Conservation (phyloP, 2,888 invertebrate genomes). For the Conus canariensis region DNA sequence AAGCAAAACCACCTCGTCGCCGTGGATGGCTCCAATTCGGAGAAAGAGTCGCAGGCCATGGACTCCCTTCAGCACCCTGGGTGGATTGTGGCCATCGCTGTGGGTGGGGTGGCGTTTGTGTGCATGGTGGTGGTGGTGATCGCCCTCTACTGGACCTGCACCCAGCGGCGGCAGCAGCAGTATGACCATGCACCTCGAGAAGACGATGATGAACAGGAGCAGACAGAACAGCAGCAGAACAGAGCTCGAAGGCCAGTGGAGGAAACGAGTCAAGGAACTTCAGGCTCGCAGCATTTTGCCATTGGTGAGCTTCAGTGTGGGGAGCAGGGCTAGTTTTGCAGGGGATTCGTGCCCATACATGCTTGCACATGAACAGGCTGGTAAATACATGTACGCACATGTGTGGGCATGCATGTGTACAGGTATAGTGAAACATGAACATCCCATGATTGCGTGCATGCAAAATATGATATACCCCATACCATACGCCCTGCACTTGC, state of each 20-base stretch:
- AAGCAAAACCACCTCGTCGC: constrained; percentile 1
- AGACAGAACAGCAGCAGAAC: neutral
- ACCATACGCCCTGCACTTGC: no score
- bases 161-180: constrained; percentile 6
- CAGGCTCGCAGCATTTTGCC: neutral
- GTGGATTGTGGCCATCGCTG: neutral
- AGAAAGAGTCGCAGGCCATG: neutral
- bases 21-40: neutral
- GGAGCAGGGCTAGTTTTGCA: neutral
- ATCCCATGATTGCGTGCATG: neutral
- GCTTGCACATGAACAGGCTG: neutral
- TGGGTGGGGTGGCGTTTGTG: neutral
- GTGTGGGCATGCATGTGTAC: neutral
- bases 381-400: neutral
- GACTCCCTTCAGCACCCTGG: neutral
- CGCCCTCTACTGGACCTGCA: neutral
- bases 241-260: neutral
- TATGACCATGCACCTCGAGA: neutral
- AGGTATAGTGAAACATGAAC: neutral
- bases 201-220: neutral
- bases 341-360: neutral
- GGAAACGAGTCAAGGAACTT: constrained; percentile 8
- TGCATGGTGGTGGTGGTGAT: neutral
- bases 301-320: constrained; percentile 12
- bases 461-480: neutral